Base-by-base conservation (phyloP, 2,888 invertebrate genomes). In the Ormyrus pomaceus region DNA sequence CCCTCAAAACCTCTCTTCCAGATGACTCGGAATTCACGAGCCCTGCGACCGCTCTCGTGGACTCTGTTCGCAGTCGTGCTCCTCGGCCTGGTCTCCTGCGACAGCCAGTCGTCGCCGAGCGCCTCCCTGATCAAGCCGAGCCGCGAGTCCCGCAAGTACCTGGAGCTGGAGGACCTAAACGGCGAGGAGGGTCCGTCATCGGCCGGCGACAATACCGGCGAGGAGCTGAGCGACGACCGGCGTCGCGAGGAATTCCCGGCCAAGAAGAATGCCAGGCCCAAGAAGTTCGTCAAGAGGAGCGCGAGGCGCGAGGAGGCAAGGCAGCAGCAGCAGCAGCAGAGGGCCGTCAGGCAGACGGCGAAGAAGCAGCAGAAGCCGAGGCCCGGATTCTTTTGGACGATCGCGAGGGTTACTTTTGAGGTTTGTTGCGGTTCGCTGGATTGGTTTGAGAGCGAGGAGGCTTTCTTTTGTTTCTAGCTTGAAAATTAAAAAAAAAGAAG, bases 381-480 rank as follows among this genome's bases (percentile, higher is more conserved):
- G 53, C 91, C 90, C 1, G 90, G 89, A 68, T 88, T 89, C 76
- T 90, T 89, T 48, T 91, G 89, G 89, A 89, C 90, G 0, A 83
- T 91, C 11, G 89, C 88, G 2, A 87, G 86, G 72, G 83, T 90
- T 3, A 84, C 88, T 34, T 91, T 88, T 75, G 89, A 91, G 84
- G 91, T 91, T 53, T 1, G 71, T 75, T 68, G 19, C 19, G 19
- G 19, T 19, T 19, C 2, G 2, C 19, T 19, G 19, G 19, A 1
- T 19, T 2, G 1, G 1, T 19, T 19, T 2, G 19, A 19, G 19
- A 2, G 19, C 19, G 19, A 19, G 19, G 19, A 19, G 1, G 19
- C 19, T 19, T 19, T 19, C 19, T 19, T 19, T 19, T 19, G 19
- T 19, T 19, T 19, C 1, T 19, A 19, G 19, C 19, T 19, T 19